Conservation (phyloP, 1,140 invertebrate genomes). For the Pteromalus puparum region DNA sequence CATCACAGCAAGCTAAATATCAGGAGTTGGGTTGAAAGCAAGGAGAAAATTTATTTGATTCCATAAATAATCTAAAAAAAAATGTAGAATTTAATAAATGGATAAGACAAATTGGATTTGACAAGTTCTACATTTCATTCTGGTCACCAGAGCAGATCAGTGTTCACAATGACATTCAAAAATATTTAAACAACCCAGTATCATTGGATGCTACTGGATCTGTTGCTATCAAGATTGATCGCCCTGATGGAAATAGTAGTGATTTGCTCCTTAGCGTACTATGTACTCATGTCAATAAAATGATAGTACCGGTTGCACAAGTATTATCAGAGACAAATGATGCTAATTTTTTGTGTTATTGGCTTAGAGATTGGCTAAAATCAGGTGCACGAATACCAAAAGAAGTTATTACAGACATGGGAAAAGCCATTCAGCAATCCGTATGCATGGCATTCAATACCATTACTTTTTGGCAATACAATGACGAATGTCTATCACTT, state of each 20-base stretch:
- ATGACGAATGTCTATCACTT: slow-evolving; percentile 1
- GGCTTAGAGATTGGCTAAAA: not conserved
- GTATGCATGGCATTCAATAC: not conserved
- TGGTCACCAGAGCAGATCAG: not conserved
- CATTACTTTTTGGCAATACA: not conserved
- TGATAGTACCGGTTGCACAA: not conserved
- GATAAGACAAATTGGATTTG: not conserved
- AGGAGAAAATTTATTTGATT: slow-evolving; percentile 10
- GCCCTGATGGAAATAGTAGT: not conserved
- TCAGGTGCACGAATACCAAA: not conserved
- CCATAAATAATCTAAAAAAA: too few relatives aligned
- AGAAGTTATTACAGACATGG: not conserved
- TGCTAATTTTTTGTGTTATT: not conserved
- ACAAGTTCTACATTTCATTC: not conserved
- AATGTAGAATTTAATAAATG: not conserved
- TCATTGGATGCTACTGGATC: slow-evolving; percentile 13
- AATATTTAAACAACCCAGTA: not conserved
- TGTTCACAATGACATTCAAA: too few relatives aligned
- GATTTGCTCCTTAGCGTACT: not conserved
- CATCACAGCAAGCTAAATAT: not conserved
- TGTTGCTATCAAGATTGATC: not conserved
- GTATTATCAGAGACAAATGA: slow-evolving; percentile 19
- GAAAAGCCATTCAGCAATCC: not conserved
- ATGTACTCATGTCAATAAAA: not conserved
- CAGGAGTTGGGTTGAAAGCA: not conserved